Evolutionary conservation across 1,140 invertebrate species (phyloP), one percentile per base, ranked within the genome.

Genomic region (Lepidostoma basale): DNA sequence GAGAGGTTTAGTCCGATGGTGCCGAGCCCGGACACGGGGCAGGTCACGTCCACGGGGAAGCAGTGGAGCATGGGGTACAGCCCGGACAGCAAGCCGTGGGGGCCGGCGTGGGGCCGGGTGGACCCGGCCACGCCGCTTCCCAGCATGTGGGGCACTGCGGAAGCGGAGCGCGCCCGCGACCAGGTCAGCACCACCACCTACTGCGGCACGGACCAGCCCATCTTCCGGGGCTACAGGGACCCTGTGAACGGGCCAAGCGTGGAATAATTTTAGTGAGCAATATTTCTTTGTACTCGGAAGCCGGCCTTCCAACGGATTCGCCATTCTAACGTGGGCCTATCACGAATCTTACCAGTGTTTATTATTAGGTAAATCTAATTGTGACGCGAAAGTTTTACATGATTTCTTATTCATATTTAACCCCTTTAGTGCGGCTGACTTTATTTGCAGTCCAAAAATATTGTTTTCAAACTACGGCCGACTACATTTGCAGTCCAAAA

Each of bases 1-100:
- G 82, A 78, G 16, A 77, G 76, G 63, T 82, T 75, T 59, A 82
- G 80, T 69, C 80, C 82, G 2, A 81, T 67, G 64, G 28, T 67
- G 67, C 80, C 80, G 18, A 73, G 68, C 23, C 68, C 72, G 2
- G 72, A 73, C 47, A 62, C 72, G 3, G 65, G 72, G 59, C 68
- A 70, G 30, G 72, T 73, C 8, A 69, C 62, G 16, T 73, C 70
- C 8, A 58, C 70, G 12, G 67, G 67, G 1, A 69, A 69, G 28
- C 67, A 69, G 44, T 73, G 72, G 72, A 73, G 70, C 40, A 49
- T 73, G 26, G 72, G 14, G 81, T 80, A 63, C 81, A 81, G 74
- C 78, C 79, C 16, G 74, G 77, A 2, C 80, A 80, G 56, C 70
- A 77, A 30, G 14, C 52, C 8, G n/a, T n/a, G n/a, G n/a, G n/a